Base-by-base conservation (phyloP, 2,113 vertebrate genomes). In the Tyrannus savana region DNA sequence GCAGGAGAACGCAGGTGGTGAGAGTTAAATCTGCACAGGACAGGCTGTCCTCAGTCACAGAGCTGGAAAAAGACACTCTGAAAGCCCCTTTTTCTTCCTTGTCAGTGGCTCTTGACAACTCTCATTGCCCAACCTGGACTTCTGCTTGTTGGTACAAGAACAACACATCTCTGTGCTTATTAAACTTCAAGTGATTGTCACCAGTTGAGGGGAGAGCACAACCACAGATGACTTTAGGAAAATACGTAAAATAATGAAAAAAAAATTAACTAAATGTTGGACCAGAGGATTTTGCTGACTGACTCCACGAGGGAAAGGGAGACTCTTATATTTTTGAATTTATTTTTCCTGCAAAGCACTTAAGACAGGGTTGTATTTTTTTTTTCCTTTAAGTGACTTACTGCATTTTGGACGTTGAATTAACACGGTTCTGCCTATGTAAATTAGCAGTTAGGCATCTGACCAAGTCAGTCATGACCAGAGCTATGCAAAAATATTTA, bases 81-180 rank as follows among this genome's bases (percentile, higher is more conserved):
- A 23, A 50, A 72, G 17, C 3, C 7, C 12, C 3, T 8, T 64
- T 52, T 69, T 9, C 42, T 52, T 31, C 46, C 31, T 53, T n/a
- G 12, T 72, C 58, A 62, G 58, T 10, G 53, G n/a, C 18, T 50
- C 46, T 52, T 49, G 60, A 55, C 33, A 50, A 1, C 60, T 39
- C 14, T 23, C 22, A 3, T 0, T 72, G 46, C 69, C 62, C 30
- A 24, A 53, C 18, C 30, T 46, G 42, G 39, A 9, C 23, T 50
- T 42, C 27, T 42, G 42, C 33, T 39, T 46, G n/a, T 12, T 14
- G 46, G 16, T 39, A 19, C 25, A 84, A 67, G 31, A 0, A 7
- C 23, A 52, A 52, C 50, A 19, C 0, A 1, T 16, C 50, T 56
- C 17, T 22, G 42, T 1, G 0, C 14, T 53, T 35, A 12, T 39